Base-by-base conservation (phyloP, 2,797 vertebrate genomes). In the Cynodonichthys magdalenae region DNA sequence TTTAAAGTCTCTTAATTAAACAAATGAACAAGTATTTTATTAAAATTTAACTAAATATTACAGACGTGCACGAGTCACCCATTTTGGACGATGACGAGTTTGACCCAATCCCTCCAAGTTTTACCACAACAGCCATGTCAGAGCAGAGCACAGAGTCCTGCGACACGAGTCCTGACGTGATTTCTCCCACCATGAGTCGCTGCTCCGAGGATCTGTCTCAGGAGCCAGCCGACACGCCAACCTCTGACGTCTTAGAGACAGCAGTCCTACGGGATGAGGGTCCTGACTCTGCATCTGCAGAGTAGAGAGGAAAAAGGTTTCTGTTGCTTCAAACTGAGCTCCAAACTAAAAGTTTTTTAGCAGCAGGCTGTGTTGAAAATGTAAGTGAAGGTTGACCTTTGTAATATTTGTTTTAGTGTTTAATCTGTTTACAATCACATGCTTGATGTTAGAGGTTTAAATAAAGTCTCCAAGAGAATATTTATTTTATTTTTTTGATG, bases 71-170 rank as follows among this genome's bases (percentile, higher is more conserved):
- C 0, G 95, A 98, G 42, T 94, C 95, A 0, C 93, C 95, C 12
- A 89, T 93, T 75, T 81, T 95, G 17, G 94, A 95, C 71, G 95
- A 97, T 0, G 95, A 97, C 0, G 95, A 98, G 9, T 96, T 97
- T 24, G 95, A 96, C 81, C 93, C 92, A 0, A 83, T 95, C 47
- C 94, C 92, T 0, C 94, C 90, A 46, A 95, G 95, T 59, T 75
- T 93, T 15, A 92, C 95, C 0, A 95, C 92, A 70, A 95, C 94
- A 0, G 94, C 93, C 77, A 96, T 93, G 58, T 97, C 96, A 0
- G 97, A 97, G 85, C 96, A 97, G 90, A 99, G 95, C 91, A 97
- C 96, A 0, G 97, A 95, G 75, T 98, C 96, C 2, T 97, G 96
- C 1, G 96, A 98, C 90, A 96, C 93, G 5, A 99, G 96, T 84